Evolutionary conservation across 64 coral and sea anemone species (phyloP), one percentile per base, ranked within the genome.

Genomic region (Stichodactyla mertensii): DNA sequence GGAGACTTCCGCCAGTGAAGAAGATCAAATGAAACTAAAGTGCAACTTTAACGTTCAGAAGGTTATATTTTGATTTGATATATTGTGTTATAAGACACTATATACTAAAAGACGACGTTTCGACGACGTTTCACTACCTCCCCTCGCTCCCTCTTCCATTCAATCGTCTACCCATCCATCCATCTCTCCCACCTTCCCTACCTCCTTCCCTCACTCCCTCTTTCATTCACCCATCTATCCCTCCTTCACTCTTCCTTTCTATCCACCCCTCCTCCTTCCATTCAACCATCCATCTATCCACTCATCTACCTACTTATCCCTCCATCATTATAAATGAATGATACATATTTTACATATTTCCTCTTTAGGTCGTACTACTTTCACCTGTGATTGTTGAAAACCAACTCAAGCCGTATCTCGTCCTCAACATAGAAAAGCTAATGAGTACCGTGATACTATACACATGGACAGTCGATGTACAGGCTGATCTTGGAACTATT

Each of bases 401-500:
- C 55, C 55, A 89, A 10, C 22, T 53, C 13, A 85, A 87, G 64
- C 89, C 92, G 6, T 92, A 94, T 70, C 90, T 98, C 66, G 66
- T 94, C 12, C 84, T 98, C 24, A 85, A 93, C 82, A 77, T 91
- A 58, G 87, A 86, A 8, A 88, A 87, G 54, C 80, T 98, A 51
- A 58, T 61, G 19, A 61, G 86, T 27, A 85, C 83, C 22, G 86
- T 98, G 13, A 87, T 78, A 0, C 9, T 98, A 51, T 82, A 84
- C 20, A 86, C 52, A 19, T 91, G 89, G 89, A 89, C 66, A 6
- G 52, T 87, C 26, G 77, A 51, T 85, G 95, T 88, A 61, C 81
- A 85, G 27, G 95, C 92, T 22, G 87, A 88, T 22, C 87, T 98
- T 52, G 95, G 95, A 77, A 82, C 78, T 22, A 82, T 94, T 83